Evolutionary conservation across 2,888 invertebrate species (phyloP), one percentile per base, ranked within the genome.

Genomic region (Aphidoletes aphidimyza): DNA sequence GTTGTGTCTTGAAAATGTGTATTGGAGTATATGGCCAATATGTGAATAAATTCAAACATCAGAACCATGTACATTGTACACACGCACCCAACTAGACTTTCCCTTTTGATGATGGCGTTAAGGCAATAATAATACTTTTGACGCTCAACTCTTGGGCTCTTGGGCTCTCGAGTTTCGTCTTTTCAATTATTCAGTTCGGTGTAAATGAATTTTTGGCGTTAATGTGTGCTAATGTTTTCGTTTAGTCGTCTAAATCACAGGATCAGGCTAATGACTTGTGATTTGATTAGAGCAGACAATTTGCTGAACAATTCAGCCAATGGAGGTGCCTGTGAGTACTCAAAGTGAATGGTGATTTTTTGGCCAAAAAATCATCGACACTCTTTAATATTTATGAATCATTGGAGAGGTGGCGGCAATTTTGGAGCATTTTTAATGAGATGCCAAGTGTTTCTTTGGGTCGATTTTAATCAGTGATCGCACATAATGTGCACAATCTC

Each of bases 131-230:
- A n/a, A n/a, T n/a, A n/a, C n/a, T n/a, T n/a, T n/a, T n/a, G n/a
- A n/a, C n/a, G n/a, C n/a, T n/a, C n/a, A n/a, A n/a, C n/a, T n/a
- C n/a, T n/a, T n/a, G n/a, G 47, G 30, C 22, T 3, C 0, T 54
- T 54, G 22, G 11, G 30, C 34, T 30, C 69, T 42, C 14, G 42
- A 30, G 3, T 34, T 14, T 69, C n/a, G 69, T 26, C 42, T 69
- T 30, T 14, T 81, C 81, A 81, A 81, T 81, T 81, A 81, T 81
- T 81, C 81, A 81, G 37, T 22, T 37, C 19, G 37, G 9, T 37
- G 34, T 78, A 37, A 81, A 81, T 81, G 81, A 81, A 81, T 36
- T 81, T 81, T 69, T 30, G 14, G 69, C 69, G 34, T 30, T 69
- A 30, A 69, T 69, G 6, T 69, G 26, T 69, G 69, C 69, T 30